Evolutionary conservation across 2,888 invertebrate species (phyloP).

Genomic region (Agrochola lychnidis): DNA sequence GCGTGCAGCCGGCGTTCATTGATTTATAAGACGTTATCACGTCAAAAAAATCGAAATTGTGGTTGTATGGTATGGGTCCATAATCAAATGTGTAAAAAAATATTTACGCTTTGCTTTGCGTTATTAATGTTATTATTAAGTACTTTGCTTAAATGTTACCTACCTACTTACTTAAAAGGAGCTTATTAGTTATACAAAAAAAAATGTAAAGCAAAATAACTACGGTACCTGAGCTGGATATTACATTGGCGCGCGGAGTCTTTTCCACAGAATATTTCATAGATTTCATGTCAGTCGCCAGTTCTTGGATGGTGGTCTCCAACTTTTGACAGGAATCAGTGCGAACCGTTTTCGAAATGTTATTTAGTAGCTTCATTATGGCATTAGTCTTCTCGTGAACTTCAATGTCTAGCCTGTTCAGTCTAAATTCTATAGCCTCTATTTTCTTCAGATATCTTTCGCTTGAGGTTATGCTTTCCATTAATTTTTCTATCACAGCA

Average conservation of each 20-base stretch:
- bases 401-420: conserved; percentile 86
- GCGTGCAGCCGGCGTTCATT: too few species aligned
- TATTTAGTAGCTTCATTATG: conserved; percentile 80
- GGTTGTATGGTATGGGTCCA: too few species aligned
- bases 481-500: conserved; percentile 82
- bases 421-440: conserved; percentile 85
- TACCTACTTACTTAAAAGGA: too few species aligned
- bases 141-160: too few species aligned
- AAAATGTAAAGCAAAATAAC: background rate
- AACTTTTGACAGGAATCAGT: conserved; percentile 72
- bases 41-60: too few species aligned
- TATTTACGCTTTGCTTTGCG: too few species aligned
- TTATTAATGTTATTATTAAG: too few species aligned
- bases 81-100: too few species aligned
- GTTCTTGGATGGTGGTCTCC: conserved; percentile 70
- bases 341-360: conserved; percentile 73
- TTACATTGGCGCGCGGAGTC: conserved; percentile 45
- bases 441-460: conserved; percentile 87
- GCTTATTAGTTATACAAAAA: background rate
- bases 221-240: conserved; percentile 43
- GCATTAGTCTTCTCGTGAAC: conserved; percentile 85
- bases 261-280: conserved; percentile 78
- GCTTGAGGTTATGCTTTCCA: conserved; percentile 85
- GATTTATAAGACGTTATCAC: too few species aligned
- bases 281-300: conserved; percentile 76